A percentile compares a stretch with the other conserved stretches of the same genome.
phyloP scores from a whole-genome alignment of 2,797 vertebrate species.

The Adrianichthys oophorus region DNA sequence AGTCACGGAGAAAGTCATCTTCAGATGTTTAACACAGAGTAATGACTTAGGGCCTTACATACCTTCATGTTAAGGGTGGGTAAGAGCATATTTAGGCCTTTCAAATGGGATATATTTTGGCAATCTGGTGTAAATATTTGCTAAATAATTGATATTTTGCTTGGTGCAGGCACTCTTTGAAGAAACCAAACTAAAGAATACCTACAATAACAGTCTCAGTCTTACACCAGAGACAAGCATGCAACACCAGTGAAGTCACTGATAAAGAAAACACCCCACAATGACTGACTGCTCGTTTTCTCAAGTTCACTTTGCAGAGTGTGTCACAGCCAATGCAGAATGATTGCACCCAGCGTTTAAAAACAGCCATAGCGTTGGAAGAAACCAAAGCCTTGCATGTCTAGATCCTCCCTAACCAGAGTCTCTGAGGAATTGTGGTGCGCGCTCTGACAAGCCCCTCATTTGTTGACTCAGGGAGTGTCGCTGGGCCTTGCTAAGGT shows the following conservation, averaged over 20 bases:
- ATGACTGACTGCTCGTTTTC: constrained; percentile 33
- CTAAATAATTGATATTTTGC: constrained; percentile 9
- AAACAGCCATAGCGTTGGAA: constrained; percentile 60
- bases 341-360: constrained; percentile 30
- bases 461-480: constrained; percentile 81
- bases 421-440: constrained; percentile 76
- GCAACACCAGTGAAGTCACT: constrained; percentile 29
- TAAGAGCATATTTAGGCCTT: constrained; percentile 8
- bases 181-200: constrained; percentile 13
- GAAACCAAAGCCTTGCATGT: constrained; percentile 66
- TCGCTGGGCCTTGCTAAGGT: constrained; percentile 74
- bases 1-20: constrained; percentile 50
- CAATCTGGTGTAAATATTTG: constrained; percentile 2
- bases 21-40: constrained; percentile 41
- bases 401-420: constrained; percentile 72
- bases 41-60: constrained; percentile 40
- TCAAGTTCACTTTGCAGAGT: constrained; percentile 16
- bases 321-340: constrained; percentile 29
- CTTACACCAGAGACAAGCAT: constrained; percentile 15
- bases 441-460: constrained; percentile 76
- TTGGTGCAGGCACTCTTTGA: background rate
- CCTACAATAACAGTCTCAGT: constrained; percentile 8
- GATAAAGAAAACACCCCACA: constrained; percentile 32
- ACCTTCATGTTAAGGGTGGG: constrained; percentile 22
- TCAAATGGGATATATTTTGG: constrained; percentile 15